Evolutionary conservation across 2,113 vertebrate species (phyloP).

Genomic region (Saccopteryx leptura): DNA sequence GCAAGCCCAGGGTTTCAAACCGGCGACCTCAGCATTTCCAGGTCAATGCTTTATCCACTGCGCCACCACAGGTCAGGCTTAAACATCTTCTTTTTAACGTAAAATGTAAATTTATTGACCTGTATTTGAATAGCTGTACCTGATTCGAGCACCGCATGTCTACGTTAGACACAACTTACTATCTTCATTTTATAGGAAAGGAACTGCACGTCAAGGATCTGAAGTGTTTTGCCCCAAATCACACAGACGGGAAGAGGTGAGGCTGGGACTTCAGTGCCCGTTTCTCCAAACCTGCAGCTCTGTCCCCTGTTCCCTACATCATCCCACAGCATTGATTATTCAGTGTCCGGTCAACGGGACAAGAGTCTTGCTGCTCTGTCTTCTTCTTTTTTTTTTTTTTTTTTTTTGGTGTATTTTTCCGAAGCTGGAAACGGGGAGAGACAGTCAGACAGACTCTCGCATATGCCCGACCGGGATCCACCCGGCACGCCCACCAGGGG

Average conservation of each 20-base stretch:
- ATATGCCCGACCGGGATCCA: too few relatives aligned
- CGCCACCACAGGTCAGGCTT: too few relatives aligned
- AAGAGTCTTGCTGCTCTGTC: too few relatives aligned
- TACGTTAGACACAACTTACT: neutral
- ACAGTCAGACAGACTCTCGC: too few relatives aligned
- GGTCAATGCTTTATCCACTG: too few relatives aligned
- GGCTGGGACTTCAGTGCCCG: neutral
- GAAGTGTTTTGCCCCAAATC: neutral
- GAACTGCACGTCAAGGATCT: neutral
- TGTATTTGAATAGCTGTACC: neutral
- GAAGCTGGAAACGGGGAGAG: too few relatives aligned
- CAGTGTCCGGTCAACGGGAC: accelerated
- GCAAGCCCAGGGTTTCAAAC: too few relatives aligned
- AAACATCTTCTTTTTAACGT: neutral
- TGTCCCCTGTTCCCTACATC: accelerated
- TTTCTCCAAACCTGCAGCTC: neutral
- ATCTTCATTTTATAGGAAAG: neutral
- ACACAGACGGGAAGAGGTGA: too few relatives aligned
- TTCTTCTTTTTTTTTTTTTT: too few relatives aligned
- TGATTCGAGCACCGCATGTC: neutral
- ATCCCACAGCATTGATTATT: neutral
- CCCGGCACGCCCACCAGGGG: too few relatives aligned
- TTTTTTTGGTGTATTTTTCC: too few relatives aligned
- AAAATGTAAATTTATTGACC: neutral
- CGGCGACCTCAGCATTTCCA: too few relatives aligned